phyloP scores from a whole-genome alignment of 2,888 invertebrate genomes.

The Unio delphinus region DNA sequence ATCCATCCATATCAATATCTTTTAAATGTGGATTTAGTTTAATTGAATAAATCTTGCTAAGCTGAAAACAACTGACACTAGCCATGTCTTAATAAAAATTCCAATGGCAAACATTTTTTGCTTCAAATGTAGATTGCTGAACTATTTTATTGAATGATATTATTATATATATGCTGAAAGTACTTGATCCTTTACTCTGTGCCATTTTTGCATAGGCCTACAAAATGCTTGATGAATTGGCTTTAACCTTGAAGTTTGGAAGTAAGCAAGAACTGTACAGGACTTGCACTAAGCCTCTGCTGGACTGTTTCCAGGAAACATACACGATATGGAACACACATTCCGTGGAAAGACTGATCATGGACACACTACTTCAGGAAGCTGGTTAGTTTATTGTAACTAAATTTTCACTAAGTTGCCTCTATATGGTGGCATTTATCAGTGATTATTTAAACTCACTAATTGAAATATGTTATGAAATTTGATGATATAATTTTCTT shows the following conservation, averaged over 20 bases:
- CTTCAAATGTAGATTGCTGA: too few species aligned
- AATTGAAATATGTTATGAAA: too few species aligned
- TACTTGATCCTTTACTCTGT: not conserved
- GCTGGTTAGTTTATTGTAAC: conserved; percentile 48
- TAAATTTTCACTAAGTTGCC: not conserved
- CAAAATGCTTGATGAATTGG: conserved; percentile 46
- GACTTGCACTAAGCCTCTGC: conserved; percentile 50
- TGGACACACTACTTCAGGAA: conserved; percentile 75
- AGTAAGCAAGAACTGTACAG: conserved; percentile 49
- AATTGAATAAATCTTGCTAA: too few species aligned
- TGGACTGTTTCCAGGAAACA: conserved; percentile 69
- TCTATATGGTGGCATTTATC: not conserved
- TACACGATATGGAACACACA: conserved; percentile 79
- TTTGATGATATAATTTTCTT: too few species aligned
- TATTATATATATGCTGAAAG: not conserved
- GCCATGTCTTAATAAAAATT: too few species aligned
- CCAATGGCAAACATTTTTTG: too few species aligned
- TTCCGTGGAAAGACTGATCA: conserved; percentile 80
- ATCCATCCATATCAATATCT: too few species aligned
- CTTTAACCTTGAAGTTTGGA: conserved; percentile 38
- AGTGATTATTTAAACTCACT: not conserved
- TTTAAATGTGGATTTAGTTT: too few species aligned
- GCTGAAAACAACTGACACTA: too few species aligned
- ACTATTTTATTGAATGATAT: too few species aligned
- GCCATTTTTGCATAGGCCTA: conserved; percentile 38